A percentile compares a stretch with the other conserved stretches of the same genome.
Conservation (phyloP, 2,797 vertebrate genomes). For the Tapera naevia region DNA sequence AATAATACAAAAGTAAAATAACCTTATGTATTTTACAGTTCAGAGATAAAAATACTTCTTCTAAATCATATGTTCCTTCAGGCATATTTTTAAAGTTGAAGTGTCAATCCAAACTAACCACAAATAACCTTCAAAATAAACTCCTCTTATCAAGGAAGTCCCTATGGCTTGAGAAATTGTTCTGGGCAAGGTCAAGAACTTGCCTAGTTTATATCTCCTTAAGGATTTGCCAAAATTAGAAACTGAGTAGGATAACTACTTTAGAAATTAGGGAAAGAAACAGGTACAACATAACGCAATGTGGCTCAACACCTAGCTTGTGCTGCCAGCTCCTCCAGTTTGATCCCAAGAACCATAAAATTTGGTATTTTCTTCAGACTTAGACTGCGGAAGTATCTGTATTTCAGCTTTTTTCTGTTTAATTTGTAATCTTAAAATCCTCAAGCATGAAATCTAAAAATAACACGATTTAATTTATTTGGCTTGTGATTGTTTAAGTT, state of each 20-base stretch:
- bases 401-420: background rate
- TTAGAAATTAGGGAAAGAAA: background rate
- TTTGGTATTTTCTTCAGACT: background rate
- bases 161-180: background rate
- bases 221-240: background rate
- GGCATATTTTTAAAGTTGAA: background rate
- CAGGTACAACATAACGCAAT: background rate
- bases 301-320: background rate
- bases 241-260: background rate
- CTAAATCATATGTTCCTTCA: background rate
- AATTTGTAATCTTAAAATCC: background rate
- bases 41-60: background rate
- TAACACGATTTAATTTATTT: background rate
- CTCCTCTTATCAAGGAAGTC: background rate
- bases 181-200: background rate
- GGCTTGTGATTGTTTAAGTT: background rate
- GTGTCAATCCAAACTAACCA: background rate
- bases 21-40: background rate
- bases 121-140: background rate
- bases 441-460: background rate
- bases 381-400: background rate
- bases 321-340: background rate
- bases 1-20: background rate
- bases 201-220: background rate
- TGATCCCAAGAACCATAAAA: background rate